Evolutionary conservation across 2,888 invertebrate species (phyloP).

Genomic region (Cantharis flavilabris): DNA sequence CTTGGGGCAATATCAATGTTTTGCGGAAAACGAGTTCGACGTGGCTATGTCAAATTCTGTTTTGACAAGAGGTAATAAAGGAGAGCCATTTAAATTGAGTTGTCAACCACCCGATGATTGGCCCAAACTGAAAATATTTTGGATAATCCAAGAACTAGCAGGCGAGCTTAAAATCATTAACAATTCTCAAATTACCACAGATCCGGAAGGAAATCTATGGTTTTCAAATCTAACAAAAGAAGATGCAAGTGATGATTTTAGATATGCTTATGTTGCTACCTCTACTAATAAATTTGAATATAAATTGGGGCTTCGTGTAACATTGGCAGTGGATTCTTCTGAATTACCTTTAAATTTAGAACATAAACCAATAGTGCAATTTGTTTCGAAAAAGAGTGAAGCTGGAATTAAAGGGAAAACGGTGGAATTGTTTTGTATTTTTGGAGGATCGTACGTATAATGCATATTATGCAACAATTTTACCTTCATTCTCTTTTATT

Average conservation of each 20-base stretch:
- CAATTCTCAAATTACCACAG: slow-evolving; percentile 90
- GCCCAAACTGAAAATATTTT: slow-evolving; percentile 93
- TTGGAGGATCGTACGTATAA: too few relatives aligned
- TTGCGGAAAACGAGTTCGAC: slow-evolving; percentile 92
- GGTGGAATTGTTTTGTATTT: too few relatives aligned
- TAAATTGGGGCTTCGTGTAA: slow-evolving; percentile 83
- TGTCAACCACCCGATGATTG: slow-evolving; percentile 95
- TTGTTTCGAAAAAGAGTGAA: too few relatives aligned
- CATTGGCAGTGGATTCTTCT: slow-evolving; percentile 76
- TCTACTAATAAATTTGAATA: slow-evolving; percentile 90
- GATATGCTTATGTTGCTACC: slow-evolving; percentile 93
- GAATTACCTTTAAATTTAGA: slow-evolving; percentile 60
- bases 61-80: slow-evolving; percentile 72
- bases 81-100: slow-evolving; percentile 82
- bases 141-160: slow-evolving; percentile 82
- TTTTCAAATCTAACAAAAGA: slow-evolving; percentile 89
- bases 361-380: too few relatives aligned
- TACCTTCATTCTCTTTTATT: too few relatives aligned
- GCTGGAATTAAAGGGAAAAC: too few relatives aligned
- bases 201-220: slow-evolving; percentile 95
- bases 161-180: slow-evolving; percentile 86
- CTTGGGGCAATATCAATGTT: slow-evolving; percentile 93
- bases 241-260: slow-evolving; percentile 82
- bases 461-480: too few relatives aligned
- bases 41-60: slow-evolving; percentile 92